Conservation (phyloP, 2,113 vertebrate genomes). For the Gobiocypris rarus region DNA sequence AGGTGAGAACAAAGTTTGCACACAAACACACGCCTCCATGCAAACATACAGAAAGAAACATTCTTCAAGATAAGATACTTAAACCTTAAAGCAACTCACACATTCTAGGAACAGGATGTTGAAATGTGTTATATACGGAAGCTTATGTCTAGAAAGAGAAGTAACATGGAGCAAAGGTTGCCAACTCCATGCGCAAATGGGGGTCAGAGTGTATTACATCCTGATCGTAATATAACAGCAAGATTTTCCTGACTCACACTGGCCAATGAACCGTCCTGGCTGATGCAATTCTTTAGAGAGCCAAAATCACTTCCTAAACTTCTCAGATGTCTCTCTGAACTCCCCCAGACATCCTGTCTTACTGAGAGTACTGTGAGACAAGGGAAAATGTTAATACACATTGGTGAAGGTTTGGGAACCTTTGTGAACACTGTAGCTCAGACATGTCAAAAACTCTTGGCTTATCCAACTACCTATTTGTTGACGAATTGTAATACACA, state of each 20-base stretch:
- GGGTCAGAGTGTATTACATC: not conserved
- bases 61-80: not conserved
- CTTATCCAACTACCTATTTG: not conserved
- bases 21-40: not conserved
- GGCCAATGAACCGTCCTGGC: not conserved
- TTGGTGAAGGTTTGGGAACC: not conserved
- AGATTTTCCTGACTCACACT: not conserved
- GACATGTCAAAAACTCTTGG: not conserved
- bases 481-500: not conserved
- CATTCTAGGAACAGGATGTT: not conserved
- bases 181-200: not conserved
- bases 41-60: not conserved
- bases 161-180: not conserved
- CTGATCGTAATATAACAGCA: not conserved
- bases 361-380: constrained; percentile 6
- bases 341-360: constrained; percentile 34
- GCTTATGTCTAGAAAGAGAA: not conserved
- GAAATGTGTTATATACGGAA: not conserved
- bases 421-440: not conserved
- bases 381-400: not conserved
- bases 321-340: not conserved
- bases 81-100: not conserved
- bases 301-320: not conserved
- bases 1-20: not conserved
- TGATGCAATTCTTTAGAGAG: constrained; percentile 26